Conservation (phyloP, 2,797 vertebrate genomes). For the Sebastes oblongus region DNA sequence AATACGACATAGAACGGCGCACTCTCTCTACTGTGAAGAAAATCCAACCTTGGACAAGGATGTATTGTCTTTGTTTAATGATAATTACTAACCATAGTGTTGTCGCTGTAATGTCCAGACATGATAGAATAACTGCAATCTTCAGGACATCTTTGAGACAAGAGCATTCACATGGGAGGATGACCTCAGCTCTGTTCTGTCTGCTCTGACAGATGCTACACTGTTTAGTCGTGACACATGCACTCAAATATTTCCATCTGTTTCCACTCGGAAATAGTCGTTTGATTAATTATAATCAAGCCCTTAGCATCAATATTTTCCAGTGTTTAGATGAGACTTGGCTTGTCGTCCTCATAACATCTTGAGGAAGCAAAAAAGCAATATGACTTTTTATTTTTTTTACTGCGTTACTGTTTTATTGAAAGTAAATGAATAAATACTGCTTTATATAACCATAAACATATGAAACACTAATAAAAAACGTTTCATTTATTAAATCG, state of each 20-base stretch:
- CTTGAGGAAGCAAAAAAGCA: constrained; percentile 27
- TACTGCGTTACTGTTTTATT: not conserved
- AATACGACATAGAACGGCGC: not conserved
- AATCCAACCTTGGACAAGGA: not conserved
- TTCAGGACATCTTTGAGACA: constrained; percentile 19
- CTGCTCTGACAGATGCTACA: constrained; percentile 63
- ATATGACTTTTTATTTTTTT: not conserved
- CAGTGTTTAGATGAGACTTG: constrained; percentile 48
- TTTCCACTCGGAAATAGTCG: constrained; percentile 55
- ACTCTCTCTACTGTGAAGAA: not conserved
- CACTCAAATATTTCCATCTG: constrained; percentile 63
- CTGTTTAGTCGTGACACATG: constrained; percentile 49
- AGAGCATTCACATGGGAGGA: constrained; percentile 20
- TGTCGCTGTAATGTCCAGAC: constrained; percentile 2
- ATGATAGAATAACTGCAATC: not conserved
- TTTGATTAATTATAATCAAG: constrained; percentile 61
- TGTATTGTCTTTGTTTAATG: not conserved
- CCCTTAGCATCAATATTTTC: constrained; percentile 49
- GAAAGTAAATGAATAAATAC: constrained; percentile 2
- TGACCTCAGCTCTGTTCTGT: constrained; percentile 56
- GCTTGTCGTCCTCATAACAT: constrained; percentile 28
- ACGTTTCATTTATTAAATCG: constrained; percentile 8
- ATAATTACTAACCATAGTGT: not conserved
- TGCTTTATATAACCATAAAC: constrained; percentile 1
- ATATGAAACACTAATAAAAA: constrained; percentile 36